Conservation (phyloP, 2,113 vertebrate genomes). For the chimpanzee (Pan troglodytes) region DNA sequence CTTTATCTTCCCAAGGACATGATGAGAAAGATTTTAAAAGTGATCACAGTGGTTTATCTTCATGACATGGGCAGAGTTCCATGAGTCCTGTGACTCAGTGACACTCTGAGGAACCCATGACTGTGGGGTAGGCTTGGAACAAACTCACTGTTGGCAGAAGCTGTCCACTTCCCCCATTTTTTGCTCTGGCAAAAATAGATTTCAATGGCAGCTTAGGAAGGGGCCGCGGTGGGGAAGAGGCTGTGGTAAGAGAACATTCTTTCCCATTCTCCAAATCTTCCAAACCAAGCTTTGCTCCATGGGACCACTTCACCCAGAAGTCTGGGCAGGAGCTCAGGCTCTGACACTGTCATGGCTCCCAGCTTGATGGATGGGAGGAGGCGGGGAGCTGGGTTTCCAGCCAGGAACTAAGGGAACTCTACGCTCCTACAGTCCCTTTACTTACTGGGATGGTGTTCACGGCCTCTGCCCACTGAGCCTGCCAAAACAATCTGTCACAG, state of each 20-base stretch:
- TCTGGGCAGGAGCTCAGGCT: background rate
- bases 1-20: background rate
- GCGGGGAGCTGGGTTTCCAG: background rate
- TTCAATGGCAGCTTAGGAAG: background rate
- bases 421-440: background rate
- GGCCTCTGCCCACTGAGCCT: background rate
- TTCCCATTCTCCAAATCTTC: background rate
- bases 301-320: background rate
- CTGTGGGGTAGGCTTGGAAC: background rate
- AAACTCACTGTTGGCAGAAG: background rate
- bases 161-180: background rate
- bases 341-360: background rate
- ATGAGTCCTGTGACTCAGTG: accelerated
- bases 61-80: background rate
- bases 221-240: background rate
- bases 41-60: background rate
- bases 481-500: background rate
- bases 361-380: background rate
- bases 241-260: background rate
- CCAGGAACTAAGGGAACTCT: background rate
- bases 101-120: background rate
- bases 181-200: background rate
- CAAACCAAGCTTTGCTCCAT: background rate
- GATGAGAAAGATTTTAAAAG: background rate
- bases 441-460: background rate